Evolutionary conservation across 1,140 invertebrate species (phyloP).

Genomic region (Pissodes strobi): DNA sequence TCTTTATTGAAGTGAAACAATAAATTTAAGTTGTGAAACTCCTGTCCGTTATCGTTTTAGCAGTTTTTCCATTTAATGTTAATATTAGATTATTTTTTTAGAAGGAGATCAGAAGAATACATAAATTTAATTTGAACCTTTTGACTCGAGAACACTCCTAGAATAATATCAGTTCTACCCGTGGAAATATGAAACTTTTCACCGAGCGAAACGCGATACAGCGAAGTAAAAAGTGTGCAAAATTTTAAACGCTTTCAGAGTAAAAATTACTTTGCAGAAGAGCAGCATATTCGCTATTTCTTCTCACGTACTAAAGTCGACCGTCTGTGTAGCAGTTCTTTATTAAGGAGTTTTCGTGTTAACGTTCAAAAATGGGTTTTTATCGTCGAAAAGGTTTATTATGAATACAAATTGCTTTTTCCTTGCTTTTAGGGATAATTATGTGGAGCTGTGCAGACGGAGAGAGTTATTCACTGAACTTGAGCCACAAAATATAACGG

Average conservation of each 20-base stretch:
- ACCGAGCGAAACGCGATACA: constrained; percentile 11
- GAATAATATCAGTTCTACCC: not conserved
- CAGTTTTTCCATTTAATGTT: too few relatives aligned
- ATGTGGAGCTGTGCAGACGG: too few relatives aligned
- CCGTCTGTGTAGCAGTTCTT: constrained; percentile 26
- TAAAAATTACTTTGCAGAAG: constrained; percentile 16
- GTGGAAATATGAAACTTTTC: constrained; percentile 12
- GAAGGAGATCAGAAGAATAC: too few relatives aligned
- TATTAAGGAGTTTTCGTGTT: constrained; percentile 31
- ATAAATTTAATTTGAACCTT: too few relatives aligned
- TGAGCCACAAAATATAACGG: too few relatives aligned
- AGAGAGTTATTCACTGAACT: too few relatives aligned
- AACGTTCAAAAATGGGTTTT: constrained; percentile 11
- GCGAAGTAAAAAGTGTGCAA: constrained; percentile 12
- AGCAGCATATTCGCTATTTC: constrained; percentile 13
- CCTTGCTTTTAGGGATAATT: not conserved
- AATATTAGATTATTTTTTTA: too few relatives aligned
- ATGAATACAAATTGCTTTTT: constrained; percentile 15
- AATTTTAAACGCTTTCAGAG: constrained; percentile 21
- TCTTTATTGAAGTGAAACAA: too few relatives aligned
- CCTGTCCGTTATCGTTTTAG: too few relatives aligned
- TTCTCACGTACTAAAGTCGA: constrained; percentile 25
- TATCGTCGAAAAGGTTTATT: not conserved
- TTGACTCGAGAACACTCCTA: constrained; percentile 1
- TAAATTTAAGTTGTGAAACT: too few relatives aligned